Evolutionary conservation across 2,797 vertebrate species (phyloP), one percentile per base, ranked within the genome.

Genomic region (Otus scops): DNA sequence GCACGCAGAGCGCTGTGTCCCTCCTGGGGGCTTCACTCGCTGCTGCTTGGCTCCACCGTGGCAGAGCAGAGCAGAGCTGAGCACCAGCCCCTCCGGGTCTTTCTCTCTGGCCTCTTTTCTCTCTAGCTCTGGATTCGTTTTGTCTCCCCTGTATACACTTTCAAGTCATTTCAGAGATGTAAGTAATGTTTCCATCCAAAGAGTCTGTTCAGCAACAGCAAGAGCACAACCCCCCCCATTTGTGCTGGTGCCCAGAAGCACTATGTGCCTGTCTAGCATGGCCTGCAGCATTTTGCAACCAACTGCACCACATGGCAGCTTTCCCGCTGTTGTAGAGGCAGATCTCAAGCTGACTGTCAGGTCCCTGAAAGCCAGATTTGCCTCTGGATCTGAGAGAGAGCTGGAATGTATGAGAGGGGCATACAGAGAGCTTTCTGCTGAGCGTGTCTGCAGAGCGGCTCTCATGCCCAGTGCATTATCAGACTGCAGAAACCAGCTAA

Each of bases 291-390:
- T 67, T 96, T 79, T 94, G 77, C 92, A 92, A 89, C 84, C 89
- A 94, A 53, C 89, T 64, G 84, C 80, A 90, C 86, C 74, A 43
- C 92, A 70, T 71, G 92, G 93, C 93, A 96, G 77, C 74, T 76
- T 93, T 95, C 84, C 93, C 5, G 3, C 74, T 95, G 74, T 36
- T 94, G 83, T 60, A 79, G 86, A 89, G 92, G 84, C 86, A 92
- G 74, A 77, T 61, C 94, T 93, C 93, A 64, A 87, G 86, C 63
- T 93, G 94, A 22, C 15, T 91, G 43, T 60, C 28, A 47, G 56
- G 63, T 92, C 85, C 45, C 92, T 97, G 92, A 95, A 96, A 93
- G 96, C 80, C 61, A 59, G 45, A 95, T 92, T 96, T 89, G 93
- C 93, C 95, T 95, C 94, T 95, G 92, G 93, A 94, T 88, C 85